Evolutionary conservation across 2,797 vertebrate genomes (phyloP).

Genomic region (Loris lydekkerianus): DNA sequence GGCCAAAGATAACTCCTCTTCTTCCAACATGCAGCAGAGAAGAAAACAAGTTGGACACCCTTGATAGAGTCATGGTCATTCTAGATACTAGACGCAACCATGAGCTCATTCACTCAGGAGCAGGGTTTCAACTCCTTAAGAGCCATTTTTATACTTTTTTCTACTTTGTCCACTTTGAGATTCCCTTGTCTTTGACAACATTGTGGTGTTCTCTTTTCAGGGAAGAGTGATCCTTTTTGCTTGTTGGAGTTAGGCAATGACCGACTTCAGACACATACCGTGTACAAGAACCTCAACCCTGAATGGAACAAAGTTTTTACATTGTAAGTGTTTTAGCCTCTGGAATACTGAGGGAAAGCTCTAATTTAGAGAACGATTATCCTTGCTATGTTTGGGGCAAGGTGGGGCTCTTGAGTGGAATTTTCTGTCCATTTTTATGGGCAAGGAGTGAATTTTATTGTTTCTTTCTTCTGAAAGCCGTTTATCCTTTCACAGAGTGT

Average conservation of each 20-base stretch:
- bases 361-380: conserved; percentile 52
- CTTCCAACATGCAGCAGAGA: too few relatives aligned
- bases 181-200: neutral
- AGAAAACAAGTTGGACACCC: too few relatives aligned
- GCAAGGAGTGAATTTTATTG: conserved; percentile 66
- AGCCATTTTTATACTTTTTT: neutral
- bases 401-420: conserved; percentile 39
- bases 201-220: conserved; percentile 86
- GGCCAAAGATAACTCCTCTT: too few relatives aligned
- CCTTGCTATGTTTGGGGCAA: neutral
- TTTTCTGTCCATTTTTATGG: conserved; percentile 65
- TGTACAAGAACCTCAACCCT: conserved; percentile 96
- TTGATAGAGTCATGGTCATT: too few relatives aligned
- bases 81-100: neutral
- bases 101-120: neutral
- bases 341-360: neutral
- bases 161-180: neutral
- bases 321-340: conserved; percentile 91
- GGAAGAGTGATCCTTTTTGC: conserved; percentile 97
- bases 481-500: conserved; percentile 72
- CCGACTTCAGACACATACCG: conserved; percentile 95
- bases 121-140: neutral
- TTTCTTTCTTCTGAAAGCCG: conserved; percentile 63
- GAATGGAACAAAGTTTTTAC: conserved; percentile 98
- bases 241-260: conserved; percentile 95